Evolutionary conservation across 2,113 vertebrate species (phyloP).

Genomic region (Siphamia tubifer): DNA sequence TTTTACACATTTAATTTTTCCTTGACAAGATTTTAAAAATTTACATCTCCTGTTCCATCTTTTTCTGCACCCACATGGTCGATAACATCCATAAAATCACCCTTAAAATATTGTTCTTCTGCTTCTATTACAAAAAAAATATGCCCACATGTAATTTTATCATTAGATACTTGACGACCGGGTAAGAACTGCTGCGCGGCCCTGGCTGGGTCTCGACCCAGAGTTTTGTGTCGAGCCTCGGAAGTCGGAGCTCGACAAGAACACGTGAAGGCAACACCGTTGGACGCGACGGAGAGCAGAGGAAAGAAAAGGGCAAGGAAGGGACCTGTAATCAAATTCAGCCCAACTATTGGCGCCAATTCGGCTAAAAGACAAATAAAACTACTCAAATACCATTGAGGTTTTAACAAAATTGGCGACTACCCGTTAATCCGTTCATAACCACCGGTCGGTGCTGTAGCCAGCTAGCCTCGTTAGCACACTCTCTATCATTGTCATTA

Average conservation of each 20-base stretch:
- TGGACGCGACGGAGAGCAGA: conserved; percentile 39
- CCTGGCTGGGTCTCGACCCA: no score
- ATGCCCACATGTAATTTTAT: no score
- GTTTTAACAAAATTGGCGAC: neutral
- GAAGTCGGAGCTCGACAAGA: conserved; percentile 15
- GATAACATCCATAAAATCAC: no score
- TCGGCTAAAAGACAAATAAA: conserved; percentile 22
- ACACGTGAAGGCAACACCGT: conserved; percentile 51
- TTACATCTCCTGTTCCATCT: no score
- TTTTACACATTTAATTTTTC: no score
- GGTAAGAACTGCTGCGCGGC: no score
- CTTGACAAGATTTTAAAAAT: no score
- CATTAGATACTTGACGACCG: no score
- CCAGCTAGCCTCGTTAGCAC: conserved; percentile 54
- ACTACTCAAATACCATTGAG: neutral
- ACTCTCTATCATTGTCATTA: conserved; percentile 56
- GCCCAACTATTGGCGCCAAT: conserved; percentile 68
- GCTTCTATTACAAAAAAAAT: no score
- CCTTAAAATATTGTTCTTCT: no score
- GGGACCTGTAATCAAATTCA: conserved; percentile 41
- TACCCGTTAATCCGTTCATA: neutral
- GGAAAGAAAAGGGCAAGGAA: conserved; percentile 46
- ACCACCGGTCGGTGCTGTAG: neutral
- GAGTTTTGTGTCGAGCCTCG: accelerated
- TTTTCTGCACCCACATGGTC: no score